phyloP scores from a whole-genome alignment of 2,113 vertebrate genomes.

The Agelaius tricolor region DNA sequence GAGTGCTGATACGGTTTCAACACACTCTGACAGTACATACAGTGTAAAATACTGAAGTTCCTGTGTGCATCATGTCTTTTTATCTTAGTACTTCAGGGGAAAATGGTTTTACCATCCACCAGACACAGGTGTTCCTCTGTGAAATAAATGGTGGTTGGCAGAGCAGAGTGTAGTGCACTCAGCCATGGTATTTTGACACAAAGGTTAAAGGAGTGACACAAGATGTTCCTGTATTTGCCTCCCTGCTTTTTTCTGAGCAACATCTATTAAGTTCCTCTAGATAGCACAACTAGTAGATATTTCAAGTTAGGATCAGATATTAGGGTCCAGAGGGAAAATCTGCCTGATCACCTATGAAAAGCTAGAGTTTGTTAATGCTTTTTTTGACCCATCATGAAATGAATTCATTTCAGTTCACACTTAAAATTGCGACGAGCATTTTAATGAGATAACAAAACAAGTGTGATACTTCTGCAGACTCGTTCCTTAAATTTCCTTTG shows the following conservation, averaged over 20 bases:
- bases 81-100: not conserved
- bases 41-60: not conserved
- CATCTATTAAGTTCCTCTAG: not conserved
- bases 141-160: not conserved
- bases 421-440: fast-evolving
- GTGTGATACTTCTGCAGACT: not conserved
- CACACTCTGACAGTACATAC: not conserved
- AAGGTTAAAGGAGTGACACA: not conserved
- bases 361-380: not conserved
- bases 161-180: not conserved
- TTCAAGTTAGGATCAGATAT: not conserved
- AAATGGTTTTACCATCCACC: not conserved
- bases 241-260: fast-evolving
- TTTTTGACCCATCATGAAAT: not conserved
- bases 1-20: not conserved
- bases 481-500: not conserved
- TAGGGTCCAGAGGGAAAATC: not conserved
- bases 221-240: not conserved
- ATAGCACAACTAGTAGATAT: not conserved
- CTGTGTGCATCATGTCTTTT: not conserved
- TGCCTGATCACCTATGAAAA: not conserved
- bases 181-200: not conserved
- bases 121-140: not conserved
- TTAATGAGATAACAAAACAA: not conserved
- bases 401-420: not conserved